A percentile compares a stretch with the other conserved stretches of the same genome.
These are phyloP conservation scores for cattle (Bos taurus) DNA, from an alignment of 2,113 vertebrate genomes.

Conservation along the genomic window DNA sequence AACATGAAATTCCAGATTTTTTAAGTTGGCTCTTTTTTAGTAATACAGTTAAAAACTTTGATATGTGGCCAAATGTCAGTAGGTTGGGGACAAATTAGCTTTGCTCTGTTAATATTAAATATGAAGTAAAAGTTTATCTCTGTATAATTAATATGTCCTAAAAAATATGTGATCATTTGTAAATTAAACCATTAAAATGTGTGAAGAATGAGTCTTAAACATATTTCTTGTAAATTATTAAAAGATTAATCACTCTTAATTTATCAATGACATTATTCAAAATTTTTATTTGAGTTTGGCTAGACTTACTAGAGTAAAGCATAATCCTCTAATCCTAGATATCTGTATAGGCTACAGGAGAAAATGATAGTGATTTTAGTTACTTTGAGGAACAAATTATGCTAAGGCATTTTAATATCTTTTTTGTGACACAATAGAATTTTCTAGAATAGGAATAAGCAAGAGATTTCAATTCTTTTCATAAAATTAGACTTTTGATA, in stretches of 20 bases:
- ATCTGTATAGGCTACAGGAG: not conserved
- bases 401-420: not conserved
- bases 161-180: not conserved
- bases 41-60: not conserved
- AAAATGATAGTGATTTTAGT: not conserved
- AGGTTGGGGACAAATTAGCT: not conserved
- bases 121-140: not conserved
- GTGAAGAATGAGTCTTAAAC: slow-evolving; percentile 1
- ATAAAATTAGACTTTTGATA: not conserved
- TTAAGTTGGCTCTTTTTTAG: not conserved
- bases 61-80: not conserved
- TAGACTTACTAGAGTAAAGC: not conserved
- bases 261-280: not conserved
- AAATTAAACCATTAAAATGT: slow-evolving; percentile 1
- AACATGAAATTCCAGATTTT: not conserved
- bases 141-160: not conserved
- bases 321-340: not conserved
- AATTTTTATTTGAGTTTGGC: slow-evolving; percentile 5
- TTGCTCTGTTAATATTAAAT: slow-evolving; percentile 2
- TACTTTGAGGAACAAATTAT: not conserved
- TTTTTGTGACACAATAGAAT: not conserved
- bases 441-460: not conserved
- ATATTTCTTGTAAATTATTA: not conserved
- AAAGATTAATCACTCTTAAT: not conserved
- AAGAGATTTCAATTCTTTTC: not conserved